Base-by-base conservation (phyloP, 2,797 vertebrate species). In the Chaetophractus vellerosus region DNA sequence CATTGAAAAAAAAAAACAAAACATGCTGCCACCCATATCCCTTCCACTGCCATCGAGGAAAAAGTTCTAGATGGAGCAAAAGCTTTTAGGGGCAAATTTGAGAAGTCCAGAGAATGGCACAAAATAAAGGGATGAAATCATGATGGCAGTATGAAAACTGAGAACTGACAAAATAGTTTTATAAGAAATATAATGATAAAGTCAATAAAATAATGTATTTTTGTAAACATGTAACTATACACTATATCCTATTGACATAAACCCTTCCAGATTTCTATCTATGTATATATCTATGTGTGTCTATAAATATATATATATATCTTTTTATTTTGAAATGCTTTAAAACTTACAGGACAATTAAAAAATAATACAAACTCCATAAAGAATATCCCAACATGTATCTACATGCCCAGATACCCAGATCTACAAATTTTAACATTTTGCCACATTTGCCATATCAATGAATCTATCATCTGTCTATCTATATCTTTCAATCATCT, bases 21-120 rank as follows among this genome's bases (percentile, higher is more conserved):
- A 57, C 12, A 55, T 68, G 75, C 24, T 26, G 15, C 41, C 28
- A 15, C 3, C 6, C 15, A 55, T 0, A 4, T 83, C 11, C 7
- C 7, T 64, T 88, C 64, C 48, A 68, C 10, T 45, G 9, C 3
- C 19, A 61, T 28, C 63, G 9, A 69, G 26, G 33, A 66, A 0
- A 16, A 57, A 19, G 19, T 48, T 69, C 19, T 9, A 48, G 16
- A 28, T 28, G 41, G 23, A 71, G 36, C 10, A 18, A 4, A 45
- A 78, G 26, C 0, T 11, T 57, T 28, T 9, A 61, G 23, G 33
- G 5, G 5, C 18, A 50, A 52, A 14, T 4, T 48, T 11, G 52
- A n/a, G 2, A n/a, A 2, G 15, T 16, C 2, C 16, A 71, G 45
- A 28, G 9, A 61, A 50, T 1, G 4, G 12, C 31, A 9, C 4